A percentile compares a stretch with the other conserved stretches of the same genome.
These are phyloP conservation scores for Cebus imitator DNA, from an alignment of 2,113 vertebrate genomes.

Conservation along the genomic window DNA sequence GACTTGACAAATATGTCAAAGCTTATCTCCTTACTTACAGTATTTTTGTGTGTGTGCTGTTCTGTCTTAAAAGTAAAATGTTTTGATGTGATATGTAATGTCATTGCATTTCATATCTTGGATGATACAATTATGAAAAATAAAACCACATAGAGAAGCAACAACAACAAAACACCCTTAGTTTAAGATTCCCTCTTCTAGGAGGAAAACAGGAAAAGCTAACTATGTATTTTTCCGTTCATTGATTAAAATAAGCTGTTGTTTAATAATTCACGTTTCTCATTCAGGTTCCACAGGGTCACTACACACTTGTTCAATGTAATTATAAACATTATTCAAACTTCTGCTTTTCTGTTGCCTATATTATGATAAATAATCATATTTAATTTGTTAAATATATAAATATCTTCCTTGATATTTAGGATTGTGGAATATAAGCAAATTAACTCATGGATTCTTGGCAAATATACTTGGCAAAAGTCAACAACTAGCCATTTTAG, in stretches of 20 bases:
- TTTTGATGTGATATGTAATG: constrained; percentile 70
- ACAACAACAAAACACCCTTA: not conserved
- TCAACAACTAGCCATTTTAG: not conserved
- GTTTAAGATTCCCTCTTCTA: not conserved
- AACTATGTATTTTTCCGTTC: not conserved
- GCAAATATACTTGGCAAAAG: not conserved
- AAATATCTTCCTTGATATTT: not conserved
- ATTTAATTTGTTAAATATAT: not conserved
- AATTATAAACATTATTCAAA: not conserved
- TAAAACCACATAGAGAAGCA: constrained; percentile 50
- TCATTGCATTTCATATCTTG: constrained; percentile 65
- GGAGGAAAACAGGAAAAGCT: not conserved
- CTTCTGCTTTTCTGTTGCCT: not conserved
- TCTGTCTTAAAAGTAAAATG: constrained; percentile 71
- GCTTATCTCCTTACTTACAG: constrained; percentile 47
- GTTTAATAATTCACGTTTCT: not conserved
- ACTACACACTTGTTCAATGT: not conserved
- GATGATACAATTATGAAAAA: constrained; percentile 72
- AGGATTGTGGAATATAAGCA: not conserved
- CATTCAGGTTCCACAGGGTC: not conserved
- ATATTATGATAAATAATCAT: not conserved
- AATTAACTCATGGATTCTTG: not conserved
- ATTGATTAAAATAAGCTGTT: not conserved
- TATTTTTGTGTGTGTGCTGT: not conserved
- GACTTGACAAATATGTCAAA: constrained; percentile 69